phyloP scores from a whole-genome alignment of 2,888 invertebrate genomes.

The Heliconius ethilla region DNA sequence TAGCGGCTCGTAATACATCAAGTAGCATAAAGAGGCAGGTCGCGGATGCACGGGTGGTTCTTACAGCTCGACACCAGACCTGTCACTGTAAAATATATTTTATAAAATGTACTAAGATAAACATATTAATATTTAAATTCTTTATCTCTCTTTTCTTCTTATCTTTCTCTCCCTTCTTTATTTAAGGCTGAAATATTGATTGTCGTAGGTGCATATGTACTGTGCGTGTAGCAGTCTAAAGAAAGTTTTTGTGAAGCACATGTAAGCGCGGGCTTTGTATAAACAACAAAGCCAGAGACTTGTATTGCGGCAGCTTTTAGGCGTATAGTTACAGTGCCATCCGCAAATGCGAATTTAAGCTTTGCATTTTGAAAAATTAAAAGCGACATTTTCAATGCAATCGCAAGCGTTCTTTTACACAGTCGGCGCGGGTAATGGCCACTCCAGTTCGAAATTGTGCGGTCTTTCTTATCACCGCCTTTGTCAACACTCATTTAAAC shows the following conservation, averaged over 20 bases:
- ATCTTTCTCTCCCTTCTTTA: too few species aligned
- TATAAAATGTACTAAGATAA: neutral
- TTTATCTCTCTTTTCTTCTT: too few species aligned
- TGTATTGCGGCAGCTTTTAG: conserved; percentile 73
- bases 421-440: conserved; percentile 77
- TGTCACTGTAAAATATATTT: conserved; percentile 18
- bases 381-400: conserved; percentile 79
- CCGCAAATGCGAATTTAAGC: conserved; percentile 76
- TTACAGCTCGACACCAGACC: conserved; percentile 26
- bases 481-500: conserved; percentile 70
- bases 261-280: conserved; percentile 72
- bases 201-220: neutral
- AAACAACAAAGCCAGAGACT: conserved; percentile 72
- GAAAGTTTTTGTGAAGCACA: conserved; percentile 70
- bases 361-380: conserved; percentile 80
- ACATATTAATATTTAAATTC: conserved; percentile 4
- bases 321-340: conserved; percentile 71
- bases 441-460: conserved; percentile 75
- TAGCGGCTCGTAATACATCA: conserved; percentile 68
- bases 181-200: neutral
- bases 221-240: conserved; percentile 43
- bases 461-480: conserved; percentile 64
- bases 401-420: conserved; percentile 72
- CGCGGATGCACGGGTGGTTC: conserved; percentile 35
- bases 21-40: conserved; percentile 60